A percentile compares a stretch with the other conserved stretches of the same genome.
Conservation (phyloP, 2,113 vertebrate genomes). For the Alethe castanea region DNA sequence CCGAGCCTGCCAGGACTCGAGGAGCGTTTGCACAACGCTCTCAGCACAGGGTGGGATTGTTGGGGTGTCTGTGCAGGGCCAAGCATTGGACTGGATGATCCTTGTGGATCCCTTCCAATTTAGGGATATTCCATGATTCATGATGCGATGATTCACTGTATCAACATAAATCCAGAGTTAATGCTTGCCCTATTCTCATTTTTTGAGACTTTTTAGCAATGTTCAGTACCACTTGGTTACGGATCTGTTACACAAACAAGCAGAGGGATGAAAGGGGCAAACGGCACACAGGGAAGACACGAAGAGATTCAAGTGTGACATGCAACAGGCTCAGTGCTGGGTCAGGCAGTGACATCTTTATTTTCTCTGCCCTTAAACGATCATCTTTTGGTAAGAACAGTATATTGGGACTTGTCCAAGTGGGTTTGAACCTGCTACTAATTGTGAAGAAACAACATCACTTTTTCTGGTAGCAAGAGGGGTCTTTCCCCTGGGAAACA, state of each 20-base stretch:
- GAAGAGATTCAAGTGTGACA: too few species aligned
- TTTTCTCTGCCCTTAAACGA: neutral
- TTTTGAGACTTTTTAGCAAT: neutral
- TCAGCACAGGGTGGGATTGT: neutral
- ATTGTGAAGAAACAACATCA: accelerated
- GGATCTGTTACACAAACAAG: neutral
- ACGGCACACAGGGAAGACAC: accelerated
- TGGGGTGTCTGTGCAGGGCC: neutral
- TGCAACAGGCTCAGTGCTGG: accelerated
- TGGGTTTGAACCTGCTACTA: neutral
- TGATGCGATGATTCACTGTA: neutral
- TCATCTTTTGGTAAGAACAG: accelerated
- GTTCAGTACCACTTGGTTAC: accelerated
- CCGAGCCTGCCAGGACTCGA: neutral
- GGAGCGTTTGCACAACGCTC: neutral
- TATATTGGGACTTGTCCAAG: neutral
- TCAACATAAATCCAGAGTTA: neutral
- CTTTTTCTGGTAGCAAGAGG: neutral
- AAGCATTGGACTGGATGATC: neutral
- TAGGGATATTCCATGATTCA: neutral
- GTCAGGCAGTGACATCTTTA: neutral
- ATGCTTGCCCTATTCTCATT: neutral
- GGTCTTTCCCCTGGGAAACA: neutral
- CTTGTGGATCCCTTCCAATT: neutral
- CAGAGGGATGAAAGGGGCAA: neutral